Base-by-base conservation (phyloP, 2,888 invertebrate genomes). In the Myopa tessellatipennis region DNA sequence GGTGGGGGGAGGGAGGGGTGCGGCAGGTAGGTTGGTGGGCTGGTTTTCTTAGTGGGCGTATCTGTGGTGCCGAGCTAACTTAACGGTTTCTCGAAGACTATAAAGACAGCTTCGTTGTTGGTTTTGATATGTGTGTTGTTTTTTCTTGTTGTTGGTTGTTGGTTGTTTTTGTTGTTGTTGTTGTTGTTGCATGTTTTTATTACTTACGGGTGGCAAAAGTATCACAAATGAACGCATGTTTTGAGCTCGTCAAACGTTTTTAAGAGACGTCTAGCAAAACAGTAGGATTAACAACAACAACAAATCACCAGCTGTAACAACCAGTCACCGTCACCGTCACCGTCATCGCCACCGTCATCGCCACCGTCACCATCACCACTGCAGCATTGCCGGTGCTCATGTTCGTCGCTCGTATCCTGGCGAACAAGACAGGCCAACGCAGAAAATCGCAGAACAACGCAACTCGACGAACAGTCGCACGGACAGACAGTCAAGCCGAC, bases 161-260 rank as follows among this genome's bases (percentile, higher is more conserved):
- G 61, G 61, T 61, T 61, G 61, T 61, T 10, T 10, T 3, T 16
- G n/a, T 38, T 65, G 5, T 8, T 16, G 16, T 63, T 63, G 63
- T 63, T 26, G 63, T 5, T 26, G 63, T 60, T 12, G 36, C 36
- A 7, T 36, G 63, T 36, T 63, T 10, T n/a, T 26, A 65, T 38
- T 12, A 73, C 16, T 61, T 73, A 12, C 10, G 63, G 74, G 52
- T 50, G 74, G 82, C 81, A 83, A 82, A 82, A 82, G 84, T 84
- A 84, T 84, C 84, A 83, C 83, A 85, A 85, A 80, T 77, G 79
- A 81, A 83, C 81, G 81, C 83, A 82, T 83, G 83, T 82, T 82
- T 26, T 82, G 80, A 82, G 82, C 81, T 81, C 82, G 82, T 83
- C 81, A 82, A 81, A 78, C 76, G 36, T 71, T 74, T 61, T 55